Evolutionary conservation across 1,140 invertebrate species (phyloP), one percentile per base, ranked within the genome.

Genomic region (Mesaphorura yosii): DNA sequence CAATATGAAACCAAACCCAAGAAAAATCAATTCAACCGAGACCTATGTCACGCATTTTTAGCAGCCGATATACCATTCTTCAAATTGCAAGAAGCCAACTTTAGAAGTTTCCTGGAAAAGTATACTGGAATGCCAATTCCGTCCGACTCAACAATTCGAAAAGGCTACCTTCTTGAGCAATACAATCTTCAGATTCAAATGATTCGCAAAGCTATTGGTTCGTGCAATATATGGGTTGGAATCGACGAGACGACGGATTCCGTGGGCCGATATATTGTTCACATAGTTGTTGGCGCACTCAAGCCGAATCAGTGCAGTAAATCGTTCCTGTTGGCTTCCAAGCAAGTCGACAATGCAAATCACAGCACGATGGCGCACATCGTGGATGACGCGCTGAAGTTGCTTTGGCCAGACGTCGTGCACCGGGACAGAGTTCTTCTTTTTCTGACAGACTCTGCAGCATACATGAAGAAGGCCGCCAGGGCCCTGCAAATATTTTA

Each of bases 401-500:
- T 12, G n/a, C 12, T 14, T n/a, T 37, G 34, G 12, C n/a, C 34
- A n/a, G 34, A 37, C 34, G n/a, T 37, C 34, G n/a, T 14, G 34
- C 34, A n/a, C 34, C 34, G n/a, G 12, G 34, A 12, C 34, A 37
- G 34, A 44, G 41, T 64, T 63, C 41, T 62, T 61, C 53, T 64
- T 23, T 52, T 66, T 23, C 14, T 63, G 15, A 63, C 60, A n/a
- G 64, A 66, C 58, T 64, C 45, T 22, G 67, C 61, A 20, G 37
- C 64, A 20, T 68, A 67, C 52, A 67, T 68, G 66, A 57, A 50
- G n/a, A 65, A 64, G 46, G 48, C 59, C 25, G 60, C 53, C 7
- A 47, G 45, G 22, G 50, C 47, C 27, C 39, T 63, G 14, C 66
- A 61, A 64, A 62, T 63, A 29, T n/a, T 60, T 28, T 66, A 61